Conservation (phyloP, 2,113 vertebrate species). For the Corapipo altera region DNA sequence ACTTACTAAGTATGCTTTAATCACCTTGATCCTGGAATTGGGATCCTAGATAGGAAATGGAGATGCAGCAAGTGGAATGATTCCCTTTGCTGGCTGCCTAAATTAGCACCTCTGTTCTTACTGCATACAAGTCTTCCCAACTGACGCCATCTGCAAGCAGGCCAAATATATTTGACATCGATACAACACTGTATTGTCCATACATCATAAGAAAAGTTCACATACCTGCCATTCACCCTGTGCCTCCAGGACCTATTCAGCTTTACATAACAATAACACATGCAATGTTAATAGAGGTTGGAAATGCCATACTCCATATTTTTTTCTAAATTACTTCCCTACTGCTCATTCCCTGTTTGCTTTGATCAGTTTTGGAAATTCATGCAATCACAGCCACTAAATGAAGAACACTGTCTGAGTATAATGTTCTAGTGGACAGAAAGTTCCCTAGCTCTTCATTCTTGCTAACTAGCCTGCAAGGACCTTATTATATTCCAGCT, state of each 20-base stretch:
- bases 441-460: background rate
- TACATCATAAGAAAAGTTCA: background rate
- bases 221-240: background rate
- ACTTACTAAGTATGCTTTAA: background rate
- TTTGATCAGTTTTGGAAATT: background rate
- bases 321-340: background rate
- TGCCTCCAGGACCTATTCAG: background rate
- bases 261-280: background rate
- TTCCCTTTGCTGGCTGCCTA: background rate
- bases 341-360: background rate
- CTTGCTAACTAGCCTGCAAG: background rate
- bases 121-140: background rate
- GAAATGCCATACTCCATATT: background rate
- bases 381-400: background rate
- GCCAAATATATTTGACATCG: background rate
- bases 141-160: background rate
- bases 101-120: background rate
- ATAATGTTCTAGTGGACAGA: background rate
- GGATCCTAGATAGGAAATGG: background rate
- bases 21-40: background rate
- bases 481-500: background rate
- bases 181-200: background rate
- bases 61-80: background rate
- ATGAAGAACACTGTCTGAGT: rapidly evolving
- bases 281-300: background rate